Base-by-base conservation (phyloP, 2,888 invertebrate species). In the Troides aeacus region DNA sequence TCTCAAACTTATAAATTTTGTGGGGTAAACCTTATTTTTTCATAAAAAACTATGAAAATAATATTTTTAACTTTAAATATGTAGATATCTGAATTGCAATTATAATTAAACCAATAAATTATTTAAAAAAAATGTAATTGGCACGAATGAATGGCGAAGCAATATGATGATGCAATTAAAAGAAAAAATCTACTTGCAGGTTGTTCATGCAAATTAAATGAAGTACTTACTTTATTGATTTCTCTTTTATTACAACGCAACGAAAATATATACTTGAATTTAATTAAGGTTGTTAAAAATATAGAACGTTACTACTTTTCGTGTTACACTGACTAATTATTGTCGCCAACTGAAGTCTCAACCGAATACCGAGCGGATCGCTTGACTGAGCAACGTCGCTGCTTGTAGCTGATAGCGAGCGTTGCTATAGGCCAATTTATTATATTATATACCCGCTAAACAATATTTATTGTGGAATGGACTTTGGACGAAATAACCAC, bases 401-500 rank as follows among this genome's bases (percentile, higher is more conserved):
- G 60, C 42, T n/a, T 66, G 66, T 60, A 21, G 56, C 30, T 24
- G 69, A 70, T 63, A 70, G 53, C 70, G 53, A 62, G 21, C 62
- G 56, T 60, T 64, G 50, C 63, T 42, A 68, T 62, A 57, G 58
- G 6, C 56, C 63, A 64, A 59, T 68, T 23, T 63, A 53, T 42
- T 30, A 30, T 30, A 30, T 58, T 56, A 62, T 64, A 53, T 66
- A 66, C 63, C 70, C 70, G 24, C 64, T 59, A 36, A 46, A 61
- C 30, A 57, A 62, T 65, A 53, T 66, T 66, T 56, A 53, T 60
- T 56, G 18, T 17, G 46, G 62, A 66, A 58, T 70, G 70, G 66
- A 70, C 70, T 70, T 70, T 66, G 70, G 42, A 70, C 66, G 42
- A 46, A 56, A 64, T 7, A 59, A 68, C 62, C 62, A 63, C 59